Base-by-base conservation (phyloP, 2,888 invertebrate genomes). In the Sabatieria punctata region DNA sequence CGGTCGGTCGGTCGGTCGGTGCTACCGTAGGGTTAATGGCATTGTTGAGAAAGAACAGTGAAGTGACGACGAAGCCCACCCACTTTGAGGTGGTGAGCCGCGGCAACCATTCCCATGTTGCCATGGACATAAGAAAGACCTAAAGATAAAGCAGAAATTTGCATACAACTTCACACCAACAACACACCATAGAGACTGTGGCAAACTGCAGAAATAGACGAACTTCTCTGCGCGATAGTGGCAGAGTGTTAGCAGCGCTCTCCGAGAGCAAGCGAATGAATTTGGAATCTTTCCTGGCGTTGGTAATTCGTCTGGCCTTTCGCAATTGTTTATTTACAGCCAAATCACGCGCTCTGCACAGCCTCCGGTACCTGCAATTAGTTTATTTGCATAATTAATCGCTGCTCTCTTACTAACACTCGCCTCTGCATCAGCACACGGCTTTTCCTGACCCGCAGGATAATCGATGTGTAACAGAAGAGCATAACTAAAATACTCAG, bases 31-130 rank as follows among this genome's bases (percentile, higher is more conserved):
- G 47, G 30, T 49, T 49, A 25, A 25, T 43, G 27, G 48, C 21
- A 22, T 49, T 49, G 44, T 49, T 49, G 43, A 47, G 23, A 33
- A 49, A 47, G 37, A 49, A 49, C 23, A 49, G 39, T 4, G 43
- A 18, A 15, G 49, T 43, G 2, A 47, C 47, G n/a, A 18, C 27
- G 33, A 49, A 49, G n/a, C 49, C 49, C 1, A 40, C 33, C 49
- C 49, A 49, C 21, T 43, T 46, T 15, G 46, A 37, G 6, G 11
- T 26, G 21, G 19, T 15, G 21, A 44, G 2, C n/a, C 35, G 23
- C 11, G 46, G 33, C 24, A 49, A 23, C 44, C 49, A 46, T 26
- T 44, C 37, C 49, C 49, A 49, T n/a, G 47, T 47, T 11, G 37
- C 27, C 21, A 13, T 15, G 23, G 4, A 6, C 18, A n/a, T 24